Percentiles rank a stretch among this genome's conserved stretches.
Evolutionary conservation across 2,797 vertebrate species (phyloP).

Genomic region (Mus spretus): DNA sequence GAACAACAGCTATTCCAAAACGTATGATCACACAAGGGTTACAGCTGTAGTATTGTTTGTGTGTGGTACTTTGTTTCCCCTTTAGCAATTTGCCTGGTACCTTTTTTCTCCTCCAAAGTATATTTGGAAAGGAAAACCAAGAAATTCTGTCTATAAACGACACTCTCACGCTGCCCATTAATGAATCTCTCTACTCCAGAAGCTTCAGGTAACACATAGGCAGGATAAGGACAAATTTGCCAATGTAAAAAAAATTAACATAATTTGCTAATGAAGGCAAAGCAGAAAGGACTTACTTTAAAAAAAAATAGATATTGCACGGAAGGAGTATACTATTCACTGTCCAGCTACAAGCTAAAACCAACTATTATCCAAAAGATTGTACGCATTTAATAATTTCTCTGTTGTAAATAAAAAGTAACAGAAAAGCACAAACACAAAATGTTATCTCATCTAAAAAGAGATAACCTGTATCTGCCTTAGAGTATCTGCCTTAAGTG

Average conservation of each 20-base stretch:
- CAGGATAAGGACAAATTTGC: conserved; percentile 8
- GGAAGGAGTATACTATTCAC: conserved; percentile 29
- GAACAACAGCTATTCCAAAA: conserved; percentile 35
- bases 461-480: not conserved
- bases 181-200: conserved; percentile 50
- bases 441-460: conserved; percentile 8
- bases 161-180: conserved; percentile 60
- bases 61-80: conserved; percentile 62
- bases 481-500: not conserved
- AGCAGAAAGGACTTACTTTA: not conserved
- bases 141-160: conserved; percentile 48
- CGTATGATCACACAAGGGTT: conserved; percentile 44
- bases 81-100: conserved; percentile 36
- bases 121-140: conserved; percentile 58
- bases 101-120: conserved; percentile 67
- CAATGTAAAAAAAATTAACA: conserved; percentile 58
- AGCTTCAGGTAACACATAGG: conserved; percentile 38
- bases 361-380: not conserved
- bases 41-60: conserved; percentile 63
- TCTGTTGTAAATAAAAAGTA: conserved; percentile 12
- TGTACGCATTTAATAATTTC: not conserved
- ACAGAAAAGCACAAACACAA: not conserved
- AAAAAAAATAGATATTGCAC: not conserved
- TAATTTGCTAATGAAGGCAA: conserved; percentile 1
- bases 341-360: conserved; percentile 30